phyloP scores from a whole-genome alignment of 2,797 vertebrate species.

The Spinus olivaceus region DNA sequence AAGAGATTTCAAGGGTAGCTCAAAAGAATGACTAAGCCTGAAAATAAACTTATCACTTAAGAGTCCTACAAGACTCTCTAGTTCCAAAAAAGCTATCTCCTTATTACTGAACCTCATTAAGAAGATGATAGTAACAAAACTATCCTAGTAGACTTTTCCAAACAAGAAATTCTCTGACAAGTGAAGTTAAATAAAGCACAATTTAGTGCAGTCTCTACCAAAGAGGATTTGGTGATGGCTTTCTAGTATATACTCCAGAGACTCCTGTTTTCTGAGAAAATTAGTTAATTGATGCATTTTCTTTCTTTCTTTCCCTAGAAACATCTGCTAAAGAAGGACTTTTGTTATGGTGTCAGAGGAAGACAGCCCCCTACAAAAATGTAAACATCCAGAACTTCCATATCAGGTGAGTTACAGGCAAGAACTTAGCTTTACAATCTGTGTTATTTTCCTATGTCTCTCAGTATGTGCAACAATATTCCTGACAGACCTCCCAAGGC shows the following conservation, averaged over 20 bases:
- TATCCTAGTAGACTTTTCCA: not conserved
- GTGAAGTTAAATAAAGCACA: not conserved
- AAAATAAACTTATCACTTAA: not conserved
- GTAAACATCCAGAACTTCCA: slow-evolving; percentile 99
- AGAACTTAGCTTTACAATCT: not conserved
- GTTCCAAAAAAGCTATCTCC: not conserved
- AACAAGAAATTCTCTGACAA: not conserved
- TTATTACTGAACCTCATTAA: not conserved
- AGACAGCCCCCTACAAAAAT: slow-evolving; percentile 98
- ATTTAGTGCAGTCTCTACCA: not conserved
- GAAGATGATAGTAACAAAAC: not conserved
- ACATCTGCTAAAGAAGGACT: slow-evolving; percentile 98
- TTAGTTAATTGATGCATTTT: not conserved
- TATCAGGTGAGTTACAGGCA: slow-evolving; percentile 84
- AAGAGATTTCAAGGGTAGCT: not conserved
- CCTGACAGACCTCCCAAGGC: not conserved
- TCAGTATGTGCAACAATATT: not conserved
- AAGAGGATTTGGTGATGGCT: not conserved
- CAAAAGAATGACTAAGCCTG: not conserved
- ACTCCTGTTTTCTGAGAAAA: not conserved
- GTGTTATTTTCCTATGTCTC: not conserved
- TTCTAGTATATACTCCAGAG: not conserved
- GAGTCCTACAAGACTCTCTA: not conserved
- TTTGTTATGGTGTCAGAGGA: slow-evolving; percentile 97
- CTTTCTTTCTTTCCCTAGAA: slow-evolving; percentile 73